Base-by-base conservation (phyloP, 2,888 invertebrate genomes). In the Sinhomidia bicolor region DNA sequence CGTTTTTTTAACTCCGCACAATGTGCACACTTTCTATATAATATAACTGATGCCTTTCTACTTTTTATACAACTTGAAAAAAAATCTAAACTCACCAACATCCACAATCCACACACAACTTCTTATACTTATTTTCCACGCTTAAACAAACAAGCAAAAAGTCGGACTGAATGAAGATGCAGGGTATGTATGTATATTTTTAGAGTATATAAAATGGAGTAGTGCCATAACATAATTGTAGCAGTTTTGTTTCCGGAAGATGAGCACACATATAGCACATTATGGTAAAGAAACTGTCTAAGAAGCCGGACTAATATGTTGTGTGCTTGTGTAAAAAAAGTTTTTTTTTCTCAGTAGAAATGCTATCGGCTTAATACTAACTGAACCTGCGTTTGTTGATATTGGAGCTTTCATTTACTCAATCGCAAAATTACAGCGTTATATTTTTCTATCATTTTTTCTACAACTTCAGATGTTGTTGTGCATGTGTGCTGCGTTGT, bases 51-150 rank as follows among this genome's bases (percentile, higher is more conserved):
- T 51, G n/a, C 17, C 32, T 32, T 9, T 17, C 20, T 44, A 20
- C 12, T 74, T n/a, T 29, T 12, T 74, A 32, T 32, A n/a, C 17
- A 54, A n/a, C 47, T 47, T 12, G 10, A 41, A 51, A 57, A 57
- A 57, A 57, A 20, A n/a, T 5, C 20, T 57, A 4, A 57, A 57
- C 9, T 57, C 57, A 57, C 57, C 2, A 68, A 36, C 32, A 36
- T 9, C 36, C 17, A 68, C n/a, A n/a, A n/a, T n/a, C n/a, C n/a
- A n/a, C n/a, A n/a, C 36, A 74, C 47, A 74, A 51, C 23, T 32
- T 80, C 29, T 65, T 29, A 81, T 81, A 65, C 83, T 65, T 29
- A 81, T 81, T 47, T 74, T 82, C 71, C 51, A 83, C 54, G 54
- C 36, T 83, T 57, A 57, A 74, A 83, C 74, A 83, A 74, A 83